Conservation (phyloP, 2,888 invertebrate genomes). For the Smittia aterrima region DNA sequence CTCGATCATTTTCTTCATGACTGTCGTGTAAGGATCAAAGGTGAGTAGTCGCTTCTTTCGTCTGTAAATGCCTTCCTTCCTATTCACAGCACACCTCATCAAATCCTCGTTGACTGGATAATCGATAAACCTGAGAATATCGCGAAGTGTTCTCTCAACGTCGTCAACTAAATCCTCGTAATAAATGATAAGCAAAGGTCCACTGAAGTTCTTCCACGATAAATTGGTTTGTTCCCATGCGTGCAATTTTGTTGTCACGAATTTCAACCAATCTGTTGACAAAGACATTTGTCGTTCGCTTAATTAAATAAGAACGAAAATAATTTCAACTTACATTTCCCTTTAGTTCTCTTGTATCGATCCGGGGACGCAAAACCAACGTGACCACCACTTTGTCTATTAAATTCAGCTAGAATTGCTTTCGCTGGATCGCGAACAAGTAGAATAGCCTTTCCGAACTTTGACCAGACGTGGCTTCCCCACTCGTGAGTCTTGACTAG, state of each 20-base stretch:
- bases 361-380: conserved; percentile 73
- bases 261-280: conserved; percentile 66
- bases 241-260: conserved; percentile 64
- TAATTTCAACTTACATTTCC: conserved; percentile 57
- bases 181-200: conserved; percentile 66
- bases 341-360: conserved; percentile 62
- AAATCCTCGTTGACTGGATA: conserved; percentile 58
- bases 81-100: conserved; percentile 60
- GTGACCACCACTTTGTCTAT: conserved; percentile 72
- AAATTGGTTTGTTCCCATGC: conserved; percentile 69
- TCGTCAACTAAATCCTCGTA: conserved; percentile 68
- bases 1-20: conserved; percentile 59
- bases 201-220: conserved; percentile 68
- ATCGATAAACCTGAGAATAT: conserved; percentile 62
- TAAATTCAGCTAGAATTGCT: conserved; percentile 68
- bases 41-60: conserved; percentile 63
- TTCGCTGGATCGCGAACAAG: conserved; percentile 70
- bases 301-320: conserved; percentile 9
- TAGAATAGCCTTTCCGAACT: conserved; percentile 66
- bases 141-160: conserved; percentile 59
- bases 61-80: conserved; percentile 71
- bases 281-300: background rate
- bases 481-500: conserved; percentile 79
- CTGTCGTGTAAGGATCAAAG: conserved; percentile 68
- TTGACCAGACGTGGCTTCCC: conserved; percentile 59